These are phyloP conservation scores for Cephonodes hylas DNA, from an alignment of 2,888 invertebrate genomes.

Conservation along the genomic window DNA sequence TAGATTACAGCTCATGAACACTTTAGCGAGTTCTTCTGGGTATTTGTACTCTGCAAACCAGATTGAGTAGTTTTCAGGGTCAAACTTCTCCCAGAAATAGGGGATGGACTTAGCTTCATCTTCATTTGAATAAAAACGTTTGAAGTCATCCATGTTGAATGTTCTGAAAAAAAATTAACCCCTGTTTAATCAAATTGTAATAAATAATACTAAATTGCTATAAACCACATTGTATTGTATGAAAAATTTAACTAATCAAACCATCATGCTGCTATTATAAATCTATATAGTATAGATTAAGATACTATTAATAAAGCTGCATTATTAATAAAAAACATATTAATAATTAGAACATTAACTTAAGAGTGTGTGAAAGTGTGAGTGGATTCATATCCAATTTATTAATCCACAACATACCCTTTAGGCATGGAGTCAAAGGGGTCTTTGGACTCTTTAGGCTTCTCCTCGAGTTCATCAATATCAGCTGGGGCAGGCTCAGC, in stretches of 20 bases:
- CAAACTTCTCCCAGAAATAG: slow-evolving; percentile 99
- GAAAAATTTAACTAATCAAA: no score
- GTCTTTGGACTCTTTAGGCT: slow-evolving; percentile 92
- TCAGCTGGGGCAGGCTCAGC: slow-evolving; percentile 81
- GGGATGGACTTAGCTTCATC: slow-evolving; percentile 96
- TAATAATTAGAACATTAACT: no score
- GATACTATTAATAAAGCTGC: no score
- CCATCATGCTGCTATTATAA: neutral
- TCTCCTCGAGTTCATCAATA: slow-evolving; percentile 84
- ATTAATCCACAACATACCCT: slow-evolving; percentile 79
- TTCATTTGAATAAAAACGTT: slow-evolving; percentile 98
- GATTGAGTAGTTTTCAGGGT: slow-evolving; percentile 96
- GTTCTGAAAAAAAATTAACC: slow-evolving; percentile 81
- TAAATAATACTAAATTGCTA: neutral
- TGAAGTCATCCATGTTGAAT: slow-evolving; percentile 98
- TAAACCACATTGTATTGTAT: no score
- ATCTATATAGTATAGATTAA: no score
- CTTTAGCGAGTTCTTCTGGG: slow-evolving; percentile 92
- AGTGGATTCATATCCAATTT: neutral
- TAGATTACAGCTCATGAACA: slow-evolving; percentile 99
- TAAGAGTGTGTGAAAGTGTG: neutral
- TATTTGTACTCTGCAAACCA: slow-evolving; percentile 99
- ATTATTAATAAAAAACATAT: no score
- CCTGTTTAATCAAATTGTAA: no score
- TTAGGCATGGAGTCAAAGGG: slow-evolving; percentile 95